Conservation (phyloP, 2,888 invertebrate species). For the Ophion costatus region DNA sequence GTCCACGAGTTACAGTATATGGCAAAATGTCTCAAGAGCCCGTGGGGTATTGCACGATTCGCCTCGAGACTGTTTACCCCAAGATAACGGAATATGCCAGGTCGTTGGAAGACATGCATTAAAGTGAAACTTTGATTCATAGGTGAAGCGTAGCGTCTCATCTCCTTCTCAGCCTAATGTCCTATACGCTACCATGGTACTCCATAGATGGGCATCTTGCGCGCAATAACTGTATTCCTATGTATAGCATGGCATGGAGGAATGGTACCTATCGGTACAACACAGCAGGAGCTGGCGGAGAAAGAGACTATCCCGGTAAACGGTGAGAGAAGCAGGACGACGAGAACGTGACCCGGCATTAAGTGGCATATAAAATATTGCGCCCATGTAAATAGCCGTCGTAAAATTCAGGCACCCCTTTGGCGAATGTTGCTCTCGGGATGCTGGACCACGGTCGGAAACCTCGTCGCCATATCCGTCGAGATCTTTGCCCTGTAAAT, state of each 20-base stretch:
- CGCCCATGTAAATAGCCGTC: constrained; percentile 81
- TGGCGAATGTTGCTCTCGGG: constrained; percentile 71
- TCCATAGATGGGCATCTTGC: background rate
- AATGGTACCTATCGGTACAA: constrained; percentile 54
- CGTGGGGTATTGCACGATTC: constrained; percentile 7
- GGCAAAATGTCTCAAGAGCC: constrained; percentile 10
- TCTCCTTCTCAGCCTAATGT: constrained; percentile 39
- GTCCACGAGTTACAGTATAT: constrained; percentile 10
- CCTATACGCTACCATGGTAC: background rate
- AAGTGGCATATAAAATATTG: constrained; percentile 82
- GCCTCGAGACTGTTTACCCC: constrained; percentile 25
- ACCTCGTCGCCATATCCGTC: constrained; percentile 66
- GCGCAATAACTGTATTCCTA: constrained; percentile 15
- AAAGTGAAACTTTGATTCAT: constrained; percentile 80
- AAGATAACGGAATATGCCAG: constrained; percentile 31
- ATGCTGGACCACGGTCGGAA: constrained; percentile 65
- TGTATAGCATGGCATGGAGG: constrained; percentile 1
- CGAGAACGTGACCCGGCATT: constrained; percentile 82
- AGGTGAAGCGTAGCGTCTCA: constrained; percentile 71
- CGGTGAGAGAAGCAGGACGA: constrained; percentile 66
- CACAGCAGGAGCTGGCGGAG: constrained; percentile 31
- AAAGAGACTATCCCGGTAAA: constrained; percentile 36
- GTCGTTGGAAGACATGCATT: constrained; percentile 63
- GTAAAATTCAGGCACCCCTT: constrained; percentile 76
- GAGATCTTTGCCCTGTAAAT: constrained; percentile 71